Evolutionary conservation across 2,888 invertebrate species (phyloP).

Genomic region (Cancer borealis): DNA sequence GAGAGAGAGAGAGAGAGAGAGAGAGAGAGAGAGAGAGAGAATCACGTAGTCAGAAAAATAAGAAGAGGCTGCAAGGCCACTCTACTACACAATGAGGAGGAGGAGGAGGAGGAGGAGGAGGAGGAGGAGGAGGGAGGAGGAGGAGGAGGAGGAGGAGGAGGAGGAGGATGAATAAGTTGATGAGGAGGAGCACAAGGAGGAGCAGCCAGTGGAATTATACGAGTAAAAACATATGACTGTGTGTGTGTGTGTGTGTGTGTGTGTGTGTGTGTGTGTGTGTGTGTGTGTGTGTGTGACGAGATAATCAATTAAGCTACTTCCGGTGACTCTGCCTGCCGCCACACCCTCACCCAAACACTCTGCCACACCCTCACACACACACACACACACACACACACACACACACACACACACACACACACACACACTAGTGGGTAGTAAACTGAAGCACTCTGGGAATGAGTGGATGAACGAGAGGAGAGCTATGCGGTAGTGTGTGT

Average conservation of each 20-base stretch:
- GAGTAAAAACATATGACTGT: neutral
- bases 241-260: slow-evolving; percentile 11
- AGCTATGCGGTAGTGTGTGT: neutral
- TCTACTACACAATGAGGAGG: neutral
- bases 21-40: slow-evolving; percentile 23
- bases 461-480: neutral
- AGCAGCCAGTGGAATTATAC: neutral
- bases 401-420: slow-evolving; percentile 40
- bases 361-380: slow-evolving; percentile 30
- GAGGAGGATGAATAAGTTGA: neutral
- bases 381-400: slow-evolving; percentile 34
- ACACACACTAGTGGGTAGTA: neutral
- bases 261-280: slow-evolving; percentile 33
- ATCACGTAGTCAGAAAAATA: neutral
- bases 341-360: slow-evolving; percentile 5
- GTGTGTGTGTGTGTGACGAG: neutral
- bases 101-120: neutral
- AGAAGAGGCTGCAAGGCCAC: slow-evolving; percentile 20
- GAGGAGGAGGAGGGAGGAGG: neutral
- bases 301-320: slow-evolving; percentile 24
- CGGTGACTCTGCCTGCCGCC: neutral
- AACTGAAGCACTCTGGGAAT: neutral
- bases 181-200: neutral
- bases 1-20: slow-evolving; percentile 41
- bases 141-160: neutral